Base-by-base conservation (phyloP, 1,140 invertebrate genomes). In the Vanessa tameamea region DNA sequence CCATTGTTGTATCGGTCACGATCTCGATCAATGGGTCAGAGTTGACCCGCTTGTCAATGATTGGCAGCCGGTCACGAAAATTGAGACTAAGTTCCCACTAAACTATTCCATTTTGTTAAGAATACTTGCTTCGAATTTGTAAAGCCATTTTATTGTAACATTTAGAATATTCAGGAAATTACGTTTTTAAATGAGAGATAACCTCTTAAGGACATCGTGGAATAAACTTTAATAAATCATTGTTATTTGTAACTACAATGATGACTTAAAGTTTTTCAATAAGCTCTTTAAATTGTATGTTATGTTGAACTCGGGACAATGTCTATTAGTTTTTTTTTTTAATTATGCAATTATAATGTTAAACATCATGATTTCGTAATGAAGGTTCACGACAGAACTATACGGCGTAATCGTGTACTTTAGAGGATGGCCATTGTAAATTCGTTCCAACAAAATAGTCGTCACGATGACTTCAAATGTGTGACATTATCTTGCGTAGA, bases 21-120 rank as follows among this genome's bases (percentile, higher is more conserved):
- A 86, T 82, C 78, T 80, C 78, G 80, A 82, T 83, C 83, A 83
- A 85, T 83, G 71, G 84, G 79, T 82, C 83, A 83, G 79, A 83
- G 78, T 77, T 86, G 80, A 83, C 78, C 78, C 67, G 69, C 69
- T 76, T 77, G 73, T 70, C 66, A 74, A 53, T 71, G 68, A 82
- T 77, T 81, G 81, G 67, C 78, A 81, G 65, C 61, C 73, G 65
- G 57, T 76, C 77, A 78, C 74, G 74, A 76, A 73, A 73, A 72
- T 59, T 59, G 53, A 53, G n/a, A 57, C 71, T 67, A 51, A 73
- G 37, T 57, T 65, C 53, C 50, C 63, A 31, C 51, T 26, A 68
- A 57, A 55, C 20, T n/a, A 37, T 61, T 37, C 15, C 31, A 61
- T 37, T 15, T 61, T 43, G 26, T 61, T 57, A 12, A 23, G n/a